These are phyloP conservation scores for Alectoris magna DNA, from an alignment of 2,797 vertebrate species.

Conservation along the genomic window DNA sequence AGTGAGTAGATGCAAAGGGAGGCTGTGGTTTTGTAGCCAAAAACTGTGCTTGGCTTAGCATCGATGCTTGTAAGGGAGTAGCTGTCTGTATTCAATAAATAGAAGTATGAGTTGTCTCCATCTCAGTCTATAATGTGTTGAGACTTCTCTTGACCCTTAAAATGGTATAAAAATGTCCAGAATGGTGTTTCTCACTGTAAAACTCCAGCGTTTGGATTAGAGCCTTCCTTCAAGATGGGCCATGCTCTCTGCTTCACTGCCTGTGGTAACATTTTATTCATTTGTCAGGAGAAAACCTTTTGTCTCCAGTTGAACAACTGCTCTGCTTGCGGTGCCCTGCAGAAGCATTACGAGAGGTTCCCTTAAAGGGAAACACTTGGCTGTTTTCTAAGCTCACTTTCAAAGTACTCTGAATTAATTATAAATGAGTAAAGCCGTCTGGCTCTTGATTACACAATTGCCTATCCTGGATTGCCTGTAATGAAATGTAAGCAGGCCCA, in stretches of 20 bases:
- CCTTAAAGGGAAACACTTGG: conserved; percentile 65
- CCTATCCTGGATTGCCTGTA: conserved; percentile 33
- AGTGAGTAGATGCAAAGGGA: background rate
- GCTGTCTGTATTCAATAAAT: background rate
- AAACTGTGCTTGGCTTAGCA: background rate
- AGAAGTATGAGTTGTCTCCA: background rate
- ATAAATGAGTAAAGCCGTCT: conserved; percentile 64
- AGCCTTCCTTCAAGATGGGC: conserved; percentile 35
- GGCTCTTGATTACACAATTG: conserved; percentile 63
- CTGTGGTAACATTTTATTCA: conserved; percentile 57
- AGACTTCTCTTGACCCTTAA: background rate
- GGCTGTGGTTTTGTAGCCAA: background rate
- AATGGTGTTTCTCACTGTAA: conserved; percentile 5
- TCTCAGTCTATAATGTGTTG: background rate
- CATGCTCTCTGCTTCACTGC: conserved; percentile 29
- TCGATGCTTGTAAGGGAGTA: background rate
- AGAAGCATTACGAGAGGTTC: conserved; percentile 57
- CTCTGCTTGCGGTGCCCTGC: conserved; percentile 9
- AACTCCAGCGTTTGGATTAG: conserved; percentile 13
- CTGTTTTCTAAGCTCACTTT: conserved; percentile 67
- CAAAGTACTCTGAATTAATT: conserved; percentile 73
- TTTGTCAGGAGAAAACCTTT: conserved; percentile 57
- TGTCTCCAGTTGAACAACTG: conserved; percentile 56
- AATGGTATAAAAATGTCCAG: conserved; percentile 7
- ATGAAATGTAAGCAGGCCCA: conserved; percentile 38